phyloP scores from a whole-genome alignment of 2,888 invertebrate genomes.

The Melanostoma scalare region DNA sequence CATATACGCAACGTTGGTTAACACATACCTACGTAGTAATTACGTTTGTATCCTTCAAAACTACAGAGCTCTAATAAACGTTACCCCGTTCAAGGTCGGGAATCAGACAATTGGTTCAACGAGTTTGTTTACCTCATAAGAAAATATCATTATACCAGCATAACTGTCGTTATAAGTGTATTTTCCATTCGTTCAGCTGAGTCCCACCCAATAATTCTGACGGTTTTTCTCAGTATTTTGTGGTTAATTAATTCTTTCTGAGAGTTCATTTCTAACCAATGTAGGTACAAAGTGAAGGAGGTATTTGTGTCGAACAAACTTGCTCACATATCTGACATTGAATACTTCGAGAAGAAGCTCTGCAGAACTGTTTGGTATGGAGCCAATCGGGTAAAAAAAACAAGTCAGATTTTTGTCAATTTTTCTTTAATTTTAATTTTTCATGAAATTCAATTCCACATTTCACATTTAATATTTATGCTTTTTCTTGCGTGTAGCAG shows the following conservation, averaged over 20 bases:
- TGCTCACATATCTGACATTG: no score
- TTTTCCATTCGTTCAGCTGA: slow-evolving; percentile 1
- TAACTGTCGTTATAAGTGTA: slow-evolving; percentile 33
- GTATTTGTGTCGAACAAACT: no score
- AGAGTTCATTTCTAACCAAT: not conserved
- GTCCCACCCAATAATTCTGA: slow-evolving; percentile 1
- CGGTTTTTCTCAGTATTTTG: not conserved
- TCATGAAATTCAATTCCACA: no score
- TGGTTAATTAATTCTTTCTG: not conserved
- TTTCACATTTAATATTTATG: no score
- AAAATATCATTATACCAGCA: slow-evolving; percentile 40
- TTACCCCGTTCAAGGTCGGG: slow-evolving; percentile 39
- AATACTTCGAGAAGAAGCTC: no score
- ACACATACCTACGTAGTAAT: not conserved
- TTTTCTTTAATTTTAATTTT: no score
- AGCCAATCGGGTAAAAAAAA: no score
- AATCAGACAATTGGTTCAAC: slow-evolving; percentile 45
- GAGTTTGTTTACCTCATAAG: slow-evolving; percentile 42
- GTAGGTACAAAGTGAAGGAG: not conserved
- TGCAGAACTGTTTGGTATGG: no score
- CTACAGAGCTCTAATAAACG: slow-evolving; percentile 24
- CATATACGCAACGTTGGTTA: not conserved
- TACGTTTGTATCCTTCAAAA: not conserved
- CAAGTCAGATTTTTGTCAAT: no score
- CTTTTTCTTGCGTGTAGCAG: no score